phyloP scores from a whole-genome alignment of 2,113 vertebrate genomes.

The Urocitellus parryii region DNA sequence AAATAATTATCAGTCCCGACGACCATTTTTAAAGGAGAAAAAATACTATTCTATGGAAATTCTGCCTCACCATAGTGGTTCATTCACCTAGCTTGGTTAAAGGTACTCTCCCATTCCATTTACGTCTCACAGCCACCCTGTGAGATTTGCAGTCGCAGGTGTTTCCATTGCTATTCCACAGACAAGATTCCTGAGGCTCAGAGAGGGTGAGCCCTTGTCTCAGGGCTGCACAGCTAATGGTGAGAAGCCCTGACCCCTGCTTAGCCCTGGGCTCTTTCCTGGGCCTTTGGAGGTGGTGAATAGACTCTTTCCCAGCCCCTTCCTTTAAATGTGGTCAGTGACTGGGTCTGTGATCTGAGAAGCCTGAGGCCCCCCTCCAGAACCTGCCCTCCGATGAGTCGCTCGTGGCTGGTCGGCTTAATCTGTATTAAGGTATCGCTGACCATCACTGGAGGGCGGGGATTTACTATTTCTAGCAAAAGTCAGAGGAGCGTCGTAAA shows the following conservation, averaged over 20 bases:
- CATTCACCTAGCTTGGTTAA: background rate
- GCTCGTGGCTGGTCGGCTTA: constrained; percentile 81
- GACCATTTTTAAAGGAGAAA: background rate
- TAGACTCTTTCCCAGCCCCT: background rate
- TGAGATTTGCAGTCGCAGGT: background rate
- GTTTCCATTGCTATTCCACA: background rate
- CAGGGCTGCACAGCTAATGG: background rate
- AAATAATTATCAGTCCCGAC: background rate
- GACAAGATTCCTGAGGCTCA: background rate
- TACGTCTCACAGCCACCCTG: background rate
- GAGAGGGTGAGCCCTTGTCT: background rate
- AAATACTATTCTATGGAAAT: background rate
- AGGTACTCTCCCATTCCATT: background rate
- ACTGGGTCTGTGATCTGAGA: background rate
- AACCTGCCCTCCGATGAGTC: constrained; percentile 81
- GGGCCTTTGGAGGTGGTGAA: background rate
- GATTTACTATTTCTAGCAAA: constrained; percentile 89
- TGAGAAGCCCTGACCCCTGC: background rate
- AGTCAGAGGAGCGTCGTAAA: constrained; percentile 80
- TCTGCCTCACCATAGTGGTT: accelerated
- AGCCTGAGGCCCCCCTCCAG: no score
- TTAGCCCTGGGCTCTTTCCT: background rate
- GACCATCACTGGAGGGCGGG: constrained; percentile 81
- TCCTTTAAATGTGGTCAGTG: accelerated
- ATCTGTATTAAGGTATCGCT: constrained; percentile 88